Percentiles rank a stretch among this genome's conserved stretches.
phyloP scores from a whole-genome alignment of 2,888 invertebrate genomes.

The Apantesis nais region DNA sequence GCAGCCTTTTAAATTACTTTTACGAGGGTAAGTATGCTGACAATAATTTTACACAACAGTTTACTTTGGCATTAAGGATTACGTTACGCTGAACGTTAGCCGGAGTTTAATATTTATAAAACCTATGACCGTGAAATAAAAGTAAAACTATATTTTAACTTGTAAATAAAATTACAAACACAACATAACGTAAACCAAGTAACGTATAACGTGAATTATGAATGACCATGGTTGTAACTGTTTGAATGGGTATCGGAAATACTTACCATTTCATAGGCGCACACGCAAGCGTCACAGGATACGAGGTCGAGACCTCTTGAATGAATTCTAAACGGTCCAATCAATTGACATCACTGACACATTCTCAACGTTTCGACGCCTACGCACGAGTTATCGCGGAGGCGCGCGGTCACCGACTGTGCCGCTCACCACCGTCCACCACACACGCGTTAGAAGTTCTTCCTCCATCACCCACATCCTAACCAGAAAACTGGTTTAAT shows the following conservation, averaged over 20 bases:
- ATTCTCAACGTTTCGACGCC: slow-evolving; percentile 27
- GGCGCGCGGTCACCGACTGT: slow-evolving; percentile 70
- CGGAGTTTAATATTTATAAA: not conserved
- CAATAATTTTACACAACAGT: slow-evolving; percentile 2
- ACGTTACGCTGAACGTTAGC: not conserved
- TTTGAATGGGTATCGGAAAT: slow-evolving; percentile 30
- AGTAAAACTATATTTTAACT: no score
- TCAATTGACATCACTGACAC: slow-evolving; percentile 64
- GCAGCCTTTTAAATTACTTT: not conserved
- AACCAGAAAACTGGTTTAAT: slow-evolving; percentile 13
- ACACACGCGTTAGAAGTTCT: slow-evolving; percentile 14
- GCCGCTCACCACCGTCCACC: slow-evolving; percentile 19
- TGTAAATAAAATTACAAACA: slow-evolving; percentile 5
- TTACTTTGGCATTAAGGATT: slow-evolving; percentile 9
- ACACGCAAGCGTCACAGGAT: slow-evolving; percentile 56
- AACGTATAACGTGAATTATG: slow-evolving; percentile 4
- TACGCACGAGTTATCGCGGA: slow-evolving; percentile 61
- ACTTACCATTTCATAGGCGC: slow-evolving; percentile 68
- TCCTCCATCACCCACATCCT: slow-evolving; percentile 21
- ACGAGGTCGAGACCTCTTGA: slow-evolving; percentile 59
- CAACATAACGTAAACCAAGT: slow-evolving; percentile 10
- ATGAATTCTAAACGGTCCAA: slow-evolving; percentile 74
- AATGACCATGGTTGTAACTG: slow-evolving; percentile 29
- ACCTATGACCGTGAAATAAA: not conserved
- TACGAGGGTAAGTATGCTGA: slow-evolving; percentile 22